Evolutionary conservation across 2,888 invertebrate species (phyloP).

Genomic region (Metallyticus violacea): DNA sequence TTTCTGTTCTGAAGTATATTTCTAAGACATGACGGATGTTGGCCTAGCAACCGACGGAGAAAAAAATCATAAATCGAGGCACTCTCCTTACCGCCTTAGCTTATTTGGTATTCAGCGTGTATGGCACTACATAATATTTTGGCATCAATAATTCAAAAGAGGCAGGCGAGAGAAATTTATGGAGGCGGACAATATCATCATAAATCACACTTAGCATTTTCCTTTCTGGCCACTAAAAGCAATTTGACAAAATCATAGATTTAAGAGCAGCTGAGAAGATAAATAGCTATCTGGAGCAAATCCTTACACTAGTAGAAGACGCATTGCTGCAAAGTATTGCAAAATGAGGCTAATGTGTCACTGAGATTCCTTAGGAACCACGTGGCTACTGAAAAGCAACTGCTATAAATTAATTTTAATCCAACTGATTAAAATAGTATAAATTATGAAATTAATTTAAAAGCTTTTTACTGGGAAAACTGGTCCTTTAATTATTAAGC

Average conservation of each 20-base stretch:
- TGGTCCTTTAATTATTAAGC: no score
- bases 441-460: no score
- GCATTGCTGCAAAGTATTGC: neutral
- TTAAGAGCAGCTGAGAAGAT: neutral
- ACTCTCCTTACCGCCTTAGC: no score
- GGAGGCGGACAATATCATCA: neutral
- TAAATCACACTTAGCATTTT: neutral
- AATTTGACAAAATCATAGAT: neutral
- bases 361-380: neutral
- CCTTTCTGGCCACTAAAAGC: neutral
- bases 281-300: neutral
- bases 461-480: no score
- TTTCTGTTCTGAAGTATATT: neutral
- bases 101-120: neutral
- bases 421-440: no score
- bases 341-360: no score
- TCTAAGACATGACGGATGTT: neutral
- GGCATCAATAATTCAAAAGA: neutral
- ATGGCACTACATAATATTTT: neutral
- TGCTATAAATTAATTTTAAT: no score
- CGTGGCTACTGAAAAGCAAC: no score
- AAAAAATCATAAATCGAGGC: neutral
- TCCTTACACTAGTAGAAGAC: neutral
- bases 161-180: neutral
- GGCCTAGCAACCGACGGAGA: neutral